Conservation (phyloP, 2,113 vertebrate species). For the Taxidea taxus region DNA sequence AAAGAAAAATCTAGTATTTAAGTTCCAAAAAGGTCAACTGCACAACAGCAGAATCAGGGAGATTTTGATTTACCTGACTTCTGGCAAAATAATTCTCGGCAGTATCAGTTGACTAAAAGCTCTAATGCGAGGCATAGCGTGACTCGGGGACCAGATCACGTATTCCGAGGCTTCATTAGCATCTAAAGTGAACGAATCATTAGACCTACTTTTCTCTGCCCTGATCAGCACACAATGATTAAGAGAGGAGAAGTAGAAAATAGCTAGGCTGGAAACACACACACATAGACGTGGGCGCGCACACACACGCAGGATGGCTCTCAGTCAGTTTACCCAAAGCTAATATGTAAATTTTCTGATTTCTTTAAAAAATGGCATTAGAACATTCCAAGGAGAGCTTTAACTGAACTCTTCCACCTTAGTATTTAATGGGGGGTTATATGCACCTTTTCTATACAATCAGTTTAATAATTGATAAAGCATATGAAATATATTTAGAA, state of each 20-base stretch:
- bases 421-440: not conserved
- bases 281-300: not conserved
- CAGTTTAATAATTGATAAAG: constrained; percentile 8
- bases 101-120: not conserved
- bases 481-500: not conserved
- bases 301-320: not conserved
- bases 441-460: not conserved
- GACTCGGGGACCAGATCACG: not conserved
- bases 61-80: not conserved
- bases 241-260: not conserved
- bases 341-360: not conserved
- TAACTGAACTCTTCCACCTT: not conserved
- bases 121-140: not conserved
- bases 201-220: not conserved
- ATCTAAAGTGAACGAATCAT: not conserved
- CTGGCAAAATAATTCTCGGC: not conserved
- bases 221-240: not conserved
- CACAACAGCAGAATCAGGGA: not conserved
- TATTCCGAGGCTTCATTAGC: not conserved
- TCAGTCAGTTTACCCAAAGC: not conserved
- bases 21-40: not conserved
- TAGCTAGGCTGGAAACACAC: not conserved
- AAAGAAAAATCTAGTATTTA: not conserved
- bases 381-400: not conserved
- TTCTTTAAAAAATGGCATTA: not conserved